phyloP scores from a whole-genome alignment of 2,113 vertebrate genomes.

The Hemichromis elongatus region DNA sequence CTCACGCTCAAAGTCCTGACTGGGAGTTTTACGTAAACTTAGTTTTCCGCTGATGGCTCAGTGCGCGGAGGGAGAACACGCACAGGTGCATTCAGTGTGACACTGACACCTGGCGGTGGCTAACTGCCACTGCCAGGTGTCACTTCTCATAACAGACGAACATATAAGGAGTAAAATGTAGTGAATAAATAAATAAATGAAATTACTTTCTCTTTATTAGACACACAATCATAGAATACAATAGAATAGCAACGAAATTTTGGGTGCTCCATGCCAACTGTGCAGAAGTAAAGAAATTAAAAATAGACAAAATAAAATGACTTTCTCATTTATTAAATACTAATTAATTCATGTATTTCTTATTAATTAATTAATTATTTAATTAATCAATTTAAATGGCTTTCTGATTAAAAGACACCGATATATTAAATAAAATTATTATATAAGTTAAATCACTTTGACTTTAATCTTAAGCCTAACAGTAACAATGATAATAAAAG shows the following conservation, averaged over 20 bases:
- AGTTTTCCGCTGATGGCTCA: not conserved
- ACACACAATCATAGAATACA: not conserved
- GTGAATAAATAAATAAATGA: not conserved
- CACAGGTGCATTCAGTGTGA: not conserved
- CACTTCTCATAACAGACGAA: not conserved
- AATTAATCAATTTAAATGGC: not conserved
- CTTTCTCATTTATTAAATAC: not conserved
- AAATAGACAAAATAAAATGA: not conserved
- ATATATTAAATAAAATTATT: not conserved
- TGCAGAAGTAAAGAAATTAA: not conserved
- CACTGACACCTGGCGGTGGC: not conserved
- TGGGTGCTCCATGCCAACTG: not conserved
- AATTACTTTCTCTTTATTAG: not conserved
- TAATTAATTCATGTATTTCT: not conserved
- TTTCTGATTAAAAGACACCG: not conserved
- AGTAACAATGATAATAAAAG: not conserved
- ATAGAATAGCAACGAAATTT: too few relatives aligned
- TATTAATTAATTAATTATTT: not conserved
- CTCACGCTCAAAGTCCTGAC: not conserved
- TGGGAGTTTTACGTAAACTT: not conserved
- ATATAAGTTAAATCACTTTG: not conserved
- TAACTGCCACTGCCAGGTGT: not conserved
- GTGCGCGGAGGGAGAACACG: not conserved
- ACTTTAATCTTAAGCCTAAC: not conserved
- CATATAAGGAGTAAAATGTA: not conserved